Evolutionary conservation across 2,113 vertebrate species (phyloP).

Genomic region (Scartelaos histophorus): DNA sequence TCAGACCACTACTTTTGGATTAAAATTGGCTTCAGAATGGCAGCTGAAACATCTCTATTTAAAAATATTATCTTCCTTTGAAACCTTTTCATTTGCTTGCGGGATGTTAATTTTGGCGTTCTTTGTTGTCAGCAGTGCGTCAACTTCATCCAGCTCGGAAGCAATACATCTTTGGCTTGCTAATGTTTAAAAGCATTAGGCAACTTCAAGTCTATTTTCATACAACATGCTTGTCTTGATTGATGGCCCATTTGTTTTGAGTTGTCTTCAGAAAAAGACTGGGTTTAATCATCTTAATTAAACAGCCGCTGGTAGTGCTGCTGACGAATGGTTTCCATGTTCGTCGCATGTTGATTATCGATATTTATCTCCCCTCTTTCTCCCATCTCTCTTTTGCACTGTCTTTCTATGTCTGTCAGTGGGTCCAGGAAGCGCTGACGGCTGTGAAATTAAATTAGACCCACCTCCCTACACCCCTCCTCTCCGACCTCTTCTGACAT

Average conservation of each 20-base stretch:
- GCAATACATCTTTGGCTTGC: background rate
- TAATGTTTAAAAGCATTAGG: slow-evolving; percentile 1
- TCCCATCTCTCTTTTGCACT: slow-evolving; percentile 37
- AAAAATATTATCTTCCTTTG: no score
- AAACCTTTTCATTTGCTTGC: background rate
- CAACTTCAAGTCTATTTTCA: slow-evolving; percentile 4
- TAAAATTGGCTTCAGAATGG: no score
- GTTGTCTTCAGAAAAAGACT: slow-evolving; percentile 14
- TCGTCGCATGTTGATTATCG: slow-evolving; percentile 52
- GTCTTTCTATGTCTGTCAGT: slow-evolving; percentile 43
- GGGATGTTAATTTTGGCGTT: background rate
- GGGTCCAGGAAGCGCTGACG: slow-evolving; percentile 50
- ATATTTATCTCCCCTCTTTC: slow-evolving; percentile 57
- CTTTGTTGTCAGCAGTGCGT: background rate
- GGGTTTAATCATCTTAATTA: slow-evolving; percentile 11
- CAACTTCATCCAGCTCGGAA: background rate
- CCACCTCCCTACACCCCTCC: slow-evolving; percentile 21
- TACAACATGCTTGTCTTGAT: background rate
- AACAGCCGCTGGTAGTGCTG: slow-evolving; percentile 17
- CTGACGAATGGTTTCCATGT: slow-evolving; percentile 29
- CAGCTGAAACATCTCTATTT: no score
- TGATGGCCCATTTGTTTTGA: slow-evolving; percentile 15
- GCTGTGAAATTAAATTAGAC: slow-evolving; percentile 69
- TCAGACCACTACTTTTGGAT: no score
- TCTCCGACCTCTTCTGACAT: slow-evolving; percentile 46